Conservation (phyloP, 2,113 vertebrate species). For the Acinonyx jubatus region DNA sequence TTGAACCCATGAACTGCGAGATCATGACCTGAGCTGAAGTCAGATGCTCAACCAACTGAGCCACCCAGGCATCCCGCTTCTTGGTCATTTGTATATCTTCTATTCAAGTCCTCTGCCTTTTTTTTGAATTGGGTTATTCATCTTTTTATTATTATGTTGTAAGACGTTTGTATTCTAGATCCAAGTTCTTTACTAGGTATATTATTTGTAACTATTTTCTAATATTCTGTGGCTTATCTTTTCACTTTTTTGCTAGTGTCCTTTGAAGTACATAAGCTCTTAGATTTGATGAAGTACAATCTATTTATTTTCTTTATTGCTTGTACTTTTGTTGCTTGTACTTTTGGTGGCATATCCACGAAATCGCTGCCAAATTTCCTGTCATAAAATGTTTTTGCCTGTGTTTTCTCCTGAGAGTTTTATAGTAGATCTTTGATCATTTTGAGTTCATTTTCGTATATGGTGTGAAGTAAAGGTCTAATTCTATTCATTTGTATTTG, state of each 20-base stretch:
- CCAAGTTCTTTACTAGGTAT: neutral
- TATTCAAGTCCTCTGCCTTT: neutral
- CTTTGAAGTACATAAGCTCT: neutral
- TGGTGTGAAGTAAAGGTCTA: neutral
- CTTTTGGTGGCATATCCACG: neutral
- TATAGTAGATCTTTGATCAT: neutral
- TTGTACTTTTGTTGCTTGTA: neutral
- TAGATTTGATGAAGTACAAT: neutral
- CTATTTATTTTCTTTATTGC: neutral
- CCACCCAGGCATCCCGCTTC: neutral
- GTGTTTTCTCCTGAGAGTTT: conserved; percentile 12
- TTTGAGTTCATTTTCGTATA: neutral
- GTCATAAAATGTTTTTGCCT: neutral
- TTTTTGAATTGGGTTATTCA: neutral
- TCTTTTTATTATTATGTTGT: conserved; percentile 8
- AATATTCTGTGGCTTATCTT: neutral
- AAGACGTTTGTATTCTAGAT: neutral
- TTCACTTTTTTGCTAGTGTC: neutral
- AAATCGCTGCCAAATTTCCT: neutral
- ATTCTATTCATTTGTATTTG: neutral
- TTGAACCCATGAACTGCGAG: no score
- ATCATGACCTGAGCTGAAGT: no score
- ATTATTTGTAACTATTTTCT: neutral
- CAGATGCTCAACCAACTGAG: no score
- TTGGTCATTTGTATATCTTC: neutral